Conservation (phyloP, 2,888 invertebrate species). For the Macrophya alboannulata region DNA sequence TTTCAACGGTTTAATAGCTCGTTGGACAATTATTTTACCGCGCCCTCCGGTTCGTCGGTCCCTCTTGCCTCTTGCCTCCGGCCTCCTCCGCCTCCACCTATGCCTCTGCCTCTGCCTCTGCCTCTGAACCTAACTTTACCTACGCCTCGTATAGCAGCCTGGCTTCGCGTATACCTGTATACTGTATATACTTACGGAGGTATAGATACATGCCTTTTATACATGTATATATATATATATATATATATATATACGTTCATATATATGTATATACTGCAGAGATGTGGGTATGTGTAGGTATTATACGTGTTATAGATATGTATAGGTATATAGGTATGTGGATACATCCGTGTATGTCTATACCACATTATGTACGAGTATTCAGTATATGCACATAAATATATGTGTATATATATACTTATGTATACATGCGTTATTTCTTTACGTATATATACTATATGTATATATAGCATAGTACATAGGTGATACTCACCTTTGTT, state of each 20-base stretch:
- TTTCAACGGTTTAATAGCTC: constrained; percentile 71
- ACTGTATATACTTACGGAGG: constrained; percentile 22
- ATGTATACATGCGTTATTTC: neutral
- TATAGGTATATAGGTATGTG: neutral
- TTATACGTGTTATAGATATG: neutral
- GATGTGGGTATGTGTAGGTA: constrained; percentile 57
- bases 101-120: constrained; percentile 21
- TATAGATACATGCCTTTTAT: neutral
- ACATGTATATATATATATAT: constrained; percentile 4
- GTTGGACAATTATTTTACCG: constrained; percentile 70
- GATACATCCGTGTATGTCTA: constrained; percentile 63
- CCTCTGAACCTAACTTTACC: constrained; percentile 45
- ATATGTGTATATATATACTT: neutral
- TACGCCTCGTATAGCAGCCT: constrained; percentile 32
- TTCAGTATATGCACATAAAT: constrained; percentile 67
- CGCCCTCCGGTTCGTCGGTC: constrained; percentile 61
- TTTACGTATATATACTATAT: neutral
- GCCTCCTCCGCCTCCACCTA: constrained; percentile 56
- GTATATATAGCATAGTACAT: constrained; percentile 58
- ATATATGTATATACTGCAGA: constrained; percentile 18
- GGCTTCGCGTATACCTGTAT: constrained; percentile 44
- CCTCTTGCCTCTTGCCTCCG: constrained; percentile 60
- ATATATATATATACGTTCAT: neutral
- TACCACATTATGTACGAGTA: constrained; percentile 70
- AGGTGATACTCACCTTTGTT: constrained; percentile 64